A percentile compares a stretch with the other conserved stretches of the same genome.
Evolutionary conservation across 2,888 invertebrate species (phyloP).

Genomic region (Rhagium mordax): DNA sequence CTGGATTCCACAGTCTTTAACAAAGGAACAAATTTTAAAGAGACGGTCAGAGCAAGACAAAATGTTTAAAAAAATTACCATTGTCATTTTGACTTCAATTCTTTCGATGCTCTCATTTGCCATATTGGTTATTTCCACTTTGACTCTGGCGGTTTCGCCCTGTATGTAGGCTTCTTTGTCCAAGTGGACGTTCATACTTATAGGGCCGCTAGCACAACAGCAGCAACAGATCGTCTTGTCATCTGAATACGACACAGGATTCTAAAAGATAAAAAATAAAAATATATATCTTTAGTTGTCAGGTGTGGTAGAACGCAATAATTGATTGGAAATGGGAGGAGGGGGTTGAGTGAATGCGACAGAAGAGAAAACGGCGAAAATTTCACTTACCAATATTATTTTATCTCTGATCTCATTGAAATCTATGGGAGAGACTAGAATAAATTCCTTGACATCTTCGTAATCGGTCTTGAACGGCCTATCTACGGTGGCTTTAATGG

Average conservation of each 20-base stretch:
- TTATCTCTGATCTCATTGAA: background rate
- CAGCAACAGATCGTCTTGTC: conserved; percentile 86
- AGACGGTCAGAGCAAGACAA: too few relatives aligned
- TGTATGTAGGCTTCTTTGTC: conserved; percentile 85
- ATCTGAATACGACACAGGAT: conserved; percentile 78
- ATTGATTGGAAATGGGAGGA: too few relatives aligned
- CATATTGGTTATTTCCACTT: conserved; percentile 82
- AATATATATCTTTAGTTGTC: too few relatives aligned
- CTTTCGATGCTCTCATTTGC: conserved; percentile 79
- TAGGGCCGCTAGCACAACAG: conserved; percentile 83
- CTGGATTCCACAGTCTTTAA: conserved; percentile 18
- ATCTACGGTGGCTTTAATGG: background rate
- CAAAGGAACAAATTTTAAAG: too few relatives aligned
- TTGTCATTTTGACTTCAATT: conserved; percentile 77
- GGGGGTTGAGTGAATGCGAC: too few relatives aligned
- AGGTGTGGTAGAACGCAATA: too few relatives aligned
- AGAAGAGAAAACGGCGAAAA: too few relatives aligned
- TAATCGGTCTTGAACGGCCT: background rate
- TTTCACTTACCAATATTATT: background rate
- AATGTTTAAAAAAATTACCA: conserved; percentile 69
- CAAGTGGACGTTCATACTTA: conserved; percentile 78
- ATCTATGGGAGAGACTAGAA: background rate
- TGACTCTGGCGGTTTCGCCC: conserved; percentile 82
- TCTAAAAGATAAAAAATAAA: conserved; percentile 68
- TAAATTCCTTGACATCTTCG: background rate